Base-by-base conservation (phyloP, 2,888 invertebrate genomes). In the Stictocephala bisonia region DNA sequence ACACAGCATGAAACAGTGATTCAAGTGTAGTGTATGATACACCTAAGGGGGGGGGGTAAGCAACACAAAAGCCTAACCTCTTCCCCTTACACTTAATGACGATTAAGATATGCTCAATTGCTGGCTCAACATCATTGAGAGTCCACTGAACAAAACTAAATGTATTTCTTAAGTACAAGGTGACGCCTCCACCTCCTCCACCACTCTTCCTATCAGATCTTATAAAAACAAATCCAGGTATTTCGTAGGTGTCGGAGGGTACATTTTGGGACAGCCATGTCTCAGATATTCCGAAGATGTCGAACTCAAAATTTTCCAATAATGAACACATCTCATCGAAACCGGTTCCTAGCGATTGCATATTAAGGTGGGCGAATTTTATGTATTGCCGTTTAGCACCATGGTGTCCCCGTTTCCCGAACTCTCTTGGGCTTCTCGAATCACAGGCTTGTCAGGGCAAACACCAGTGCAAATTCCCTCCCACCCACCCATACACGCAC, bases 261-360 rank as follows among this genome's bases (percentile, higher is more conserved):
- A 13, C 18, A 13, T n/a, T 4, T 7, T 13, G 44, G 44, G 4
- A 4, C 4, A 44, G 44, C 44, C 44, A 44, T 9, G 44, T 44
- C 18, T 44, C 44, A 15, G 44, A 44, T 4, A 44, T 13, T n/a
- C 44, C 44, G 13, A 44, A 15, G 3, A 44, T 6, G n/a, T 44
- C 44, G n/a, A 44, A 44, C 4, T 4, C 44, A 44, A 44, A 44
- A 44, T 44, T 18, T 44, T 44, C 18, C 3, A 44, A 4, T 44
- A 44, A 44, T 15, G 44, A 44, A 18, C 44, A 44, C n/a, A 44
- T 44, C 44, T 44, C 44, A 18, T 44, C 44, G 18, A 44, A 44
- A 13, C 44, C 44, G 4, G 44, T 44, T 44, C 44, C 44, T n/a
- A 44, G 4, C 13, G 44, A 44, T 13, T 18, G 44, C 44, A 44